These are phyloP conservation scores for Zaprionus lachaisei DNA, from an alignment of 1,140 invertebrate genomes.

Conservation along the genomic window DNA sequence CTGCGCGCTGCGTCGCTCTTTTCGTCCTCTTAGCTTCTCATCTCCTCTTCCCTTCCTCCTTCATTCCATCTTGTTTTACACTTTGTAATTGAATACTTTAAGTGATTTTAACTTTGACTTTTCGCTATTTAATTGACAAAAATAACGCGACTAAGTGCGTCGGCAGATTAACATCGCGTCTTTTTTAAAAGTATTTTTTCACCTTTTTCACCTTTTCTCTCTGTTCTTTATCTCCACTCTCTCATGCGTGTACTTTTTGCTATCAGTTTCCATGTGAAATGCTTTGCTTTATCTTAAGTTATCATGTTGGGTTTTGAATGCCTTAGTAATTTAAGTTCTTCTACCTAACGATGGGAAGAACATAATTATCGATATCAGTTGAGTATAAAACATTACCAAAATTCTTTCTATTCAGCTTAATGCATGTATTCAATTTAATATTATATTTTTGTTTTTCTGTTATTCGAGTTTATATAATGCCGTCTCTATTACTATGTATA, in stretches of 20 bases:
- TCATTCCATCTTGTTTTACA: conserved; percentile 51
- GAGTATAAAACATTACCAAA: no score
- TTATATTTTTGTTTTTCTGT: neutral
- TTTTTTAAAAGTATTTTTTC: conserved; percentile 34
- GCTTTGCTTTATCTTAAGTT: neutral
- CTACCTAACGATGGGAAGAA: no score
- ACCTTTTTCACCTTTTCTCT: neutral
- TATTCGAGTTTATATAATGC: conserved; percentile 52
- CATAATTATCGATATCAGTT: no score
- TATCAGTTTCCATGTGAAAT: neutral
- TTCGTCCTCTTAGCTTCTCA: conserved; percentile 8
- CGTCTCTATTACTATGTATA: conserved; percentile 11
- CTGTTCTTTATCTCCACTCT: neutral
- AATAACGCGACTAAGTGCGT: conserved; percentile 37
- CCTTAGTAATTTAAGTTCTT: neutral
- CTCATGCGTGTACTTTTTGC: neutral
- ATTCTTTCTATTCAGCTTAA: neutral
- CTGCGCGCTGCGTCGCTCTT: conserved; percentile 19
- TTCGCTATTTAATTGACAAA: conserved; percentile 55
- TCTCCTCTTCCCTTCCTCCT: conserved; percentile 10
- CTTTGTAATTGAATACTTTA: conserved; percentile 79
- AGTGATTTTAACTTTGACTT: conserved; percentile 66
- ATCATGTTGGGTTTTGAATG: neutral
- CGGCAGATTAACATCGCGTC: conserved; percentile 32
- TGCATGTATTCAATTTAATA: neutral